Evolutionary conservation across 2,888 invertebrate genomes (phyloP), one percentile per base, ranked within the genome.

Genomic region (Cephonodes hylas): DNA sequence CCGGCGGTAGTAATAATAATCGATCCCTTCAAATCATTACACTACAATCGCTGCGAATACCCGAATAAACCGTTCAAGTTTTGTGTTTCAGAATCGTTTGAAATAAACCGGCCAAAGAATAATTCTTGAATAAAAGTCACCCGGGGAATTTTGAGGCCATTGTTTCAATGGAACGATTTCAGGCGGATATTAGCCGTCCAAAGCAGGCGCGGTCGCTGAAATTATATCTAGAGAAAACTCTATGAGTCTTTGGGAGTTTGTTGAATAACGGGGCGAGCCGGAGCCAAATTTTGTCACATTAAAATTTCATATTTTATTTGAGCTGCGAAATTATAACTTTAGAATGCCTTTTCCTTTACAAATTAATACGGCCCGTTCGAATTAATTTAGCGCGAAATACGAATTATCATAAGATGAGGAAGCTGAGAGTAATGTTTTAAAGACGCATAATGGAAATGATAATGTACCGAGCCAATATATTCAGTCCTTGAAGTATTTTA

Each of bases 191-290:
- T 70, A 66, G 59, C 34, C 45, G 56, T 56, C 45, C 46, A 44
- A 61, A 61, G 57, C 42, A 58, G 62, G 58, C 57, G 58, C 34
- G 42, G 64, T 59, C 64, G 42, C 48, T 48, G 62, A 61, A 69
- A 60, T 69, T 61, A 64, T 56, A 63, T 61, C 60, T 58, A 42
- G 53, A 68, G 59, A 67, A 64, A 62, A 60, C 60, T 60, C 61
- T 60, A 68, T 68, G 66, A 59, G 68, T 60, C 61, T 66, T 60
- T 42, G 22, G 58, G 64, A 58, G 57, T 67, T 68, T 69, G 61
- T 64, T 69, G 75, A 74, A 76, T 77, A 72, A 76, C 65, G 67
- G 71, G 3, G 13, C 46, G 25, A 25, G 53, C 25, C 46, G 7
- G 42, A 25, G 42, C 60, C 60, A 60, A 27, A 25, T 46, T 42